Evolutionary conservation across 2,113 vertebrate genomes (phyloP), one percentile per base, ranked within the genome.

Genomic region (Dissostichus mawsoni): DNA sequence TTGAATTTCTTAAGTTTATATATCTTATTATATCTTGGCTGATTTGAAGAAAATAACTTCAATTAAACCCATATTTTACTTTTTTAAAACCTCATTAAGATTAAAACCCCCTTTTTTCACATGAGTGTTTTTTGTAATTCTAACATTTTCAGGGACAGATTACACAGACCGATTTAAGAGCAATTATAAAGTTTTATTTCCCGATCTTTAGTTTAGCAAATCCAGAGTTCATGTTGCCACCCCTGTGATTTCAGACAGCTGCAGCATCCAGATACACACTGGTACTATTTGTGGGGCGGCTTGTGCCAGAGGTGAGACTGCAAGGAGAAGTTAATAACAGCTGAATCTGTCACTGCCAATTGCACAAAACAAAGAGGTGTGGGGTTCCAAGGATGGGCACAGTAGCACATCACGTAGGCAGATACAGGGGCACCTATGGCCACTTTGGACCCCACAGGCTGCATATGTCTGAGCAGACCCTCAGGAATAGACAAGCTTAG

Each of bases 281-380:
- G 50, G 16, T 18, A 63, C 48, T 36, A n/a, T 33, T 2, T 25
- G 58, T 1, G 63, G 59, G 44, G 68, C 33, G 64, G 59, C 18
- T 12, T 20, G 47, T 1, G 9, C 58, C 69, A 29, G 74, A 77
- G 78, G 66, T 86, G 78, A 10, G 66, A 13, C 8, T 47, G 72
- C 41, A 11, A n/a, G 52, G 16, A 33, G 81, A 88, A 50, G 36
- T 33, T 48, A 16, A 62, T 6, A 79, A 92, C 90, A 90, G 90
- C 90, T 90, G 90, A 82, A 36, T 29, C 59, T 56, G 74, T 71
- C 76, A 23, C 45, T 68, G 72, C 62, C 78, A 74, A 2, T 17
- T 0, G 12, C 4, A 29, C 71, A 59, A 41, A 77, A 73, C 78
- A 78, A 80, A 63, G 79, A 41, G 33, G 45, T 18, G 62, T 33